Conservation (phyloP, 2,888 invertebrate species). For the Pachydiplax longipennis region DNA sequence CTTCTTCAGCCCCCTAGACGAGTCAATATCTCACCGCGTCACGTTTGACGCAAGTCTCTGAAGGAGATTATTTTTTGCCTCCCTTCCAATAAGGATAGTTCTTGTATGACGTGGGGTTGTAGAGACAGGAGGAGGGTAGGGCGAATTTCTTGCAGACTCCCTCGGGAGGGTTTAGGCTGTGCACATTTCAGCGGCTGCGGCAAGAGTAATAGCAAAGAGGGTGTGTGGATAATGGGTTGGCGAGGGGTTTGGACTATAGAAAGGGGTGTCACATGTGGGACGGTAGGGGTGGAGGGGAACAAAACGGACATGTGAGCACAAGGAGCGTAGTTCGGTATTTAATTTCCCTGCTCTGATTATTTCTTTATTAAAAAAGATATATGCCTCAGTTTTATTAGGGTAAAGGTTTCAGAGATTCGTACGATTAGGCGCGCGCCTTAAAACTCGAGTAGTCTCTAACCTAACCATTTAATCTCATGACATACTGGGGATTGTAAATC, state of each 20-base stretch:
- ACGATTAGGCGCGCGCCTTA: too few relatives aligned
- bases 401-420: too few relatives aligned
- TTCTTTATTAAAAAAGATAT: too few relatives aligned
- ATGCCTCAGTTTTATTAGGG: too few relatives aligned
- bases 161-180: conserved; percentile 14
- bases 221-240: neutral
- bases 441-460: too few relatives aligned
- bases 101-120: neutral
- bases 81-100: neutral
- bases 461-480: too few relatives aligned
- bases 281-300: neutral
- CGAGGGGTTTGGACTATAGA: neutral
- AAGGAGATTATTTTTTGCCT: neutral
- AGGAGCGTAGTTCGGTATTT: too few relatives aligned
- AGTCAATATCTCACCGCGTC: neutral
- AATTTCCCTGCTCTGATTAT: too few relatives aligned
- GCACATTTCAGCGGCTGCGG: neutral
- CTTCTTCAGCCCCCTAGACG: neutral
- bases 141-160: neutral
- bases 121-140: neutral
- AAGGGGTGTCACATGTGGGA: neutral
- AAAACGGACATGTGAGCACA: neutral
- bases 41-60: neutral
- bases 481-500: too few relatives aligned
- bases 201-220: neutral